Base-by-base conservation (phyloP, 2,797 vertebrate species). In the Macrochelys suwanniensis region DNA sequence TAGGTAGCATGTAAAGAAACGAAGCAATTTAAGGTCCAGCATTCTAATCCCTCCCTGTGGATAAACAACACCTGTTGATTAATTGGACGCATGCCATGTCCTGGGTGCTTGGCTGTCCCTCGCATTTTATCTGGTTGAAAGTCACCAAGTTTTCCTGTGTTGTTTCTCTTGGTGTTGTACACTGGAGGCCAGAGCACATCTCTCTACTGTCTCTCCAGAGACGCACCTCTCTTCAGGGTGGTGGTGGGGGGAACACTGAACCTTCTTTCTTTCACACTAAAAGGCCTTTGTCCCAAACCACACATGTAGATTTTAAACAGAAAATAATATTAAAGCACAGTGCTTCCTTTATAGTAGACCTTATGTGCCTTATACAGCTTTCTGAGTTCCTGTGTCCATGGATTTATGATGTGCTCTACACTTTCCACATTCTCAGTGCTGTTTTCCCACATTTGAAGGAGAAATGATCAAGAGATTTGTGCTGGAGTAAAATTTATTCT, bases 261-360 rank as follows among this genome's bases (percentile, higher is more conserved):
- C 96, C 97, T 97, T 98, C 97, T 98, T 97, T 98, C 96, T 97
- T 97, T 96, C 96, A 97, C 94, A 98, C 98, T 98, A 98, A 98
- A 98, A 98, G 98, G 96, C 97, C 98, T 98, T 98, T 98, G 98
- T 98, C 98, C 83, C 94, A 97, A 98, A 98, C 98, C 98, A 98
- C 98, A 98, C 98, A 98, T 98, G 98, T 98, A 97, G 98, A 98
- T 98, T 97, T 98, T 96, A 97, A 98, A 97, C 98, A 97, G 98
- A 98, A 98, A 98, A 98, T 98, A 97, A 98, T 98, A 97, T 98
- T 97, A 98, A 98, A 98, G 97, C 98, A 98, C 98, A 98, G 98
- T 96, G 97, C 97, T 98, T 96, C 97, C 98, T 98, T 98, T 98
- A 98, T 97, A 96, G 96, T 95, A 97, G 96, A 96, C 96, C 93